Evolutionary conservation across 2,113 vertebrate species (phyloP).

Genomic region (Conger conger): DNA sequence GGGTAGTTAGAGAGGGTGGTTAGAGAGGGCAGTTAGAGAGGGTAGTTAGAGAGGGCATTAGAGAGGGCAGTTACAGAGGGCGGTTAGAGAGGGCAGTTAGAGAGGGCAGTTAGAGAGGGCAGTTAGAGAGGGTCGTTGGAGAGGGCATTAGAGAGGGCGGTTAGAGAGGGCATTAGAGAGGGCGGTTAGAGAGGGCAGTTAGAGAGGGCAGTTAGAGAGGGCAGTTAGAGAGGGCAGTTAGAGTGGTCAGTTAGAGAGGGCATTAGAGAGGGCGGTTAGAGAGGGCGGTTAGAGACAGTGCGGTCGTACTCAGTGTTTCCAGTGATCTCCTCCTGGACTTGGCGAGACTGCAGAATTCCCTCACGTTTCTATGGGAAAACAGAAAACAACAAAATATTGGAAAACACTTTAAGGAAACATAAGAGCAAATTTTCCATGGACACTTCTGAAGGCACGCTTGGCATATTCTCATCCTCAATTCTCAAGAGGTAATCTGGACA

Average conservation of each 20-base stretch:
- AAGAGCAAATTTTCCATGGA: not conserved
- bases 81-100: constrained; percentile 49
- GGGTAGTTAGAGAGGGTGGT: not conserved
- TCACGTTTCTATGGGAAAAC: constrained; percentile 85
- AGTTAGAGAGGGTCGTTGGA: no score
- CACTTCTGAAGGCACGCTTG: not conserved
- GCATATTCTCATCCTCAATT: not conserved
- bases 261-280: constrained; percentile 49
- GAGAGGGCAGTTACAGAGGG: not conserved
- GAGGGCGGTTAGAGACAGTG: not conserved
- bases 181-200: not conserved
- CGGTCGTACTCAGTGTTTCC: constrained; percentile 95
- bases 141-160: no score
- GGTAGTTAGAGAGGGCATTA: no score
- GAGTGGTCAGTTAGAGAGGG: not conserved
- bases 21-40: not conserved
- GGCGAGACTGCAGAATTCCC: constrained; percentile 94
- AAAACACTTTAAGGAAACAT: not conserved
- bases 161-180: not conserved
- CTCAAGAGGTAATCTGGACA: not conserved
- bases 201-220: not conserved
- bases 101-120: no score
- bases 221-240: not conserved
- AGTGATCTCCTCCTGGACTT: constrained; percentile 98
- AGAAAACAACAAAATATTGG: constrained; percentile 29